phyloP scores from a whole-genome alignment of 2,113 vertebrate species.

The Sylvia atricapilla region DNA sequence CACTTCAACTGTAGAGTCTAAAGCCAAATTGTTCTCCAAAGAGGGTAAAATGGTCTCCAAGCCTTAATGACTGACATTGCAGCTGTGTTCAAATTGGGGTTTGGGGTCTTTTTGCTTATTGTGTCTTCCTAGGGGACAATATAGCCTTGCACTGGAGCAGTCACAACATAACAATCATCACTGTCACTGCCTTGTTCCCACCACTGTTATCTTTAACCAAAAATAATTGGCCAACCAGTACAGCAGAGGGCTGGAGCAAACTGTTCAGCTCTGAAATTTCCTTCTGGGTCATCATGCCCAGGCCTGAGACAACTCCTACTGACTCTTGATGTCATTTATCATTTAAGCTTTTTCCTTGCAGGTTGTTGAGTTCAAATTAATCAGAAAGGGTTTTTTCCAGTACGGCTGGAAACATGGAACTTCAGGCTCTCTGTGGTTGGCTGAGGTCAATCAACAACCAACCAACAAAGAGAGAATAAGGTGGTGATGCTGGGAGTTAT shows the following conservation, averaged over 20 bases:
- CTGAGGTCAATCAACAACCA: background rate
- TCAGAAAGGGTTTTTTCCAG: background rate
- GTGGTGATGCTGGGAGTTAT: background rate
- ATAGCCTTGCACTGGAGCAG: background rate
- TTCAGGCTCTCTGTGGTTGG: background rate
- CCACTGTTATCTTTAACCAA: background rate
- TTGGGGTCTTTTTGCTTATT: background rate
- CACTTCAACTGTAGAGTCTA: background rate
- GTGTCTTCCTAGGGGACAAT: background rate
- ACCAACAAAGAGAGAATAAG: accelerated
- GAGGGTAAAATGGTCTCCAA: background rate
- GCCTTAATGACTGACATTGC: background rate
- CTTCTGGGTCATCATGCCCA: background rate
- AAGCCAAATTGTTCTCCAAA: background rate
- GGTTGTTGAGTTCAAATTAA: background rate
- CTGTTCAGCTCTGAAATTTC: background rate
- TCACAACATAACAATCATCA: background rate
- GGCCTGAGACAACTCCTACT: background rate
- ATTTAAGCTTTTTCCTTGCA: background rate
- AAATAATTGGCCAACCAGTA: background rate
- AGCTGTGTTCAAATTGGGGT: background rate
- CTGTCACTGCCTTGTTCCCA: accelerated
- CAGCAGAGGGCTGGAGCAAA: background rate
- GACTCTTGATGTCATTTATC: background rate
- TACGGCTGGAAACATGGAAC: background rate